Conservation (phyloP, 2,113 vertebrate species). For the Ciconia boyciana region DNA sequence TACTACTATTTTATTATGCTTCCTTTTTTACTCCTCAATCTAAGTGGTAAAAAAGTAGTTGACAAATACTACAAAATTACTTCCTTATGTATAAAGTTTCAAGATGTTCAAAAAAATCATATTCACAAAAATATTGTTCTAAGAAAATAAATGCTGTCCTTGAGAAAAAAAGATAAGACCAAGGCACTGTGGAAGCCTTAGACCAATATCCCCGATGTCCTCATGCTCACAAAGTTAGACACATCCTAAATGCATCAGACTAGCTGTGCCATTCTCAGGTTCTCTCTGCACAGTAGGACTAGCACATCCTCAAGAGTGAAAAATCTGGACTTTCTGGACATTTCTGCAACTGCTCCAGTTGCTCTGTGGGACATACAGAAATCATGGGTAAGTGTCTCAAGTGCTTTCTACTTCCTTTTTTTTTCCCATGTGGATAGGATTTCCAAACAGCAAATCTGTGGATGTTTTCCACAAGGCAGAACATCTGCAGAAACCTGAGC, state of each 20-base stretch:
- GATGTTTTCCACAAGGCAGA: neutral
- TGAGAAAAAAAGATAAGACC: neutral
- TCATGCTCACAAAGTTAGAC: neutral
- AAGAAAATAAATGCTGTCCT: neutral
- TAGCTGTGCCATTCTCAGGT: neutral
- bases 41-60: neutral
- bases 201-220: fast-evolving
- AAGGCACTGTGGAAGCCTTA: neutral
- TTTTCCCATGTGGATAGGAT: neutral
- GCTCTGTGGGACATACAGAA: neutral
- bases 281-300: neutral
- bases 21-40: neutral
- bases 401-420: neutral
- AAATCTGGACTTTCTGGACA: neutral
- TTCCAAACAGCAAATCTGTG: neutral
- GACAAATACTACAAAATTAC: neutral
- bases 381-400: neutral
- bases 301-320: neutral
- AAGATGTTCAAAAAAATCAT: neutral
- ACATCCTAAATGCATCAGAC: neutral
- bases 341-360: neutral
- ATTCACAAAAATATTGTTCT: neutral
- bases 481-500: neutral
- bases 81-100: neutral
- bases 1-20: neutral